These are phyloP conservation scores for Platorchestia sp. DNA, from an alignment of 1,140 invertebrate genomes.

Conservation along the genomic window DNA sequence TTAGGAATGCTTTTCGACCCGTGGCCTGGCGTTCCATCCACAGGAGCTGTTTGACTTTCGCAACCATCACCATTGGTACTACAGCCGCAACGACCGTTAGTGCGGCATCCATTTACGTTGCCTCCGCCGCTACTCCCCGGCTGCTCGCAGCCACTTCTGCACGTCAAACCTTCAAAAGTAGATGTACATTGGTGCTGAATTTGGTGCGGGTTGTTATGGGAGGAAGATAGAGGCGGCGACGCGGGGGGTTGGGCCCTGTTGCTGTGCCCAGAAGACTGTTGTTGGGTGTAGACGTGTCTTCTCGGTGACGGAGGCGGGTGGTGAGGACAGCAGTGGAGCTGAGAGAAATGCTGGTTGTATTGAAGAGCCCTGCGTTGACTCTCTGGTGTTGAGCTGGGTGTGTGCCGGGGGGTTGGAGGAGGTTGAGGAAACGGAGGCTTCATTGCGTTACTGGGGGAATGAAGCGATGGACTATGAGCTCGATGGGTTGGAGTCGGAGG, in stretches of 20 bases:
- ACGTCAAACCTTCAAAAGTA: neutral
- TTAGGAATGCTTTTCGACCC: slow-evolving; percentile 66
- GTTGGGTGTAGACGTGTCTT: neutral
- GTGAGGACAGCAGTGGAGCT: slow-evolving; percentile 29
- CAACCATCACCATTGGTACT: neutral
- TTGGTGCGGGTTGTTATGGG: neutral
- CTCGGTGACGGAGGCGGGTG: slow-evolving; percentile 60
- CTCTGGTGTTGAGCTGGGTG: slow-evolving; percentile 12
- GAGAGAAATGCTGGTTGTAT: slow-evolving; percentile 50
- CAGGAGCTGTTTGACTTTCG: neutral
- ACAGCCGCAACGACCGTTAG: neutral
- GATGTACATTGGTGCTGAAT: slow-evolving; percentile 11
- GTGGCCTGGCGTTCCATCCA: slow-evolving; percentile 16
- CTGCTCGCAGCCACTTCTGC: neutral
- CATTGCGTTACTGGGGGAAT: slow-evolving; percentile 61
- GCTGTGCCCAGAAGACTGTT: slow-evolving; percentile 63
- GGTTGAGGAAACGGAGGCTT: slow-evolving; percentile 59
- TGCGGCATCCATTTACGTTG: neutral
- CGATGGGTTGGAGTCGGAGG: slow-evolving; percentile 61
- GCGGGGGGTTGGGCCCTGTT: neutral
- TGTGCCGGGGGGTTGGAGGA: slow-evolving; percentile 45
- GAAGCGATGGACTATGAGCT: slow-evolving; percentile 67
- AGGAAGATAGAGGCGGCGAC: neutral
- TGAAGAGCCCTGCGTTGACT: slow-evolving; percentile 9
- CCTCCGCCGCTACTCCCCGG: neutral